These are phyloP conservation scores for Typhlomys cinereus DNA, from an alignment of 2,113 vertebrate species.

Conservation along the genomic window DNA sequence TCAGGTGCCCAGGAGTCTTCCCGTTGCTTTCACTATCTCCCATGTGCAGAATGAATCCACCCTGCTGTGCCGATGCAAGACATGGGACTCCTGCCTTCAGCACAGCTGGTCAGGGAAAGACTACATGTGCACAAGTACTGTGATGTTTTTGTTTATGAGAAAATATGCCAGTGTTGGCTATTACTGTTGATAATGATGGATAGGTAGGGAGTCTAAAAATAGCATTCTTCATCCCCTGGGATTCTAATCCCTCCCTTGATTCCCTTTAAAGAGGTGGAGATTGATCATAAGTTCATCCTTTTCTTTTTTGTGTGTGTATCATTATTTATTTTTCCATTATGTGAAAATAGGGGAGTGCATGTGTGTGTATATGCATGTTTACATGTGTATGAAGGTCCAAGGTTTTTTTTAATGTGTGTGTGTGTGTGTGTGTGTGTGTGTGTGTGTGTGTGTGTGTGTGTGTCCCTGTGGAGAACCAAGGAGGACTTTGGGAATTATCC, in stretches of 20 bases:
- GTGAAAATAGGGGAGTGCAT: too few species aligned
- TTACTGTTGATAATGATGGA: background rate
- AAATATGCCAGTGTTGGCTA: background rate
- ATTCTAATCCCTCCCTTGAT: background rate
- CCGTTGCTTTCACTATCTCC: background rate
- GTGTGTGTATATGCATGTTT: too few species aligned
- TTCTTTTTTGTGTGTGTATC: too few species aligned
- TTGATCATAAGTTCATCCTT: too few species aligned
- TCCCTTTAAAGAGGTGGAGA: background rate
- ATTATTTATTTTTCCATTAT: too few species aligned
- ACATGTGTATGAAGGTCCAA: too few species aligned
- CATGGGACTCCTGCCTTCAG: rapidly evolving
- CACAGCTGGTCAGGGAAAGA: background rate
- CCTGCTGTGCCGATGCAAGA: background rate
- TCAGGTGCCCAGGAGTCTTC: background rate
- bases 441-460: too few species aligned
- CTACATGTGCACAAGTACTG: background rate
- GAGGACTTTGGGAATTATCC: too few species aligned
- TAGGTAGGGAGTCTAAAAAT: background rate
- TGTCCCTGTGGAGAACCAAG: too few species aligned
- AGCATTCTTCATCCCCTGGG: background rate
- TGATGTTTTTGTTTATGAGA: background rate
- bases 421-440: too few species aligned
- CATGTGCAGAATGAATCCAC: rapidly evolving
- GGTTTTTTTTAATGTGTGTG: too few species aligned